phyloP scores from a whole-genome alignment of 2,888 invertebrate genomes.

The Ophonus ardosiacus region DNA sequence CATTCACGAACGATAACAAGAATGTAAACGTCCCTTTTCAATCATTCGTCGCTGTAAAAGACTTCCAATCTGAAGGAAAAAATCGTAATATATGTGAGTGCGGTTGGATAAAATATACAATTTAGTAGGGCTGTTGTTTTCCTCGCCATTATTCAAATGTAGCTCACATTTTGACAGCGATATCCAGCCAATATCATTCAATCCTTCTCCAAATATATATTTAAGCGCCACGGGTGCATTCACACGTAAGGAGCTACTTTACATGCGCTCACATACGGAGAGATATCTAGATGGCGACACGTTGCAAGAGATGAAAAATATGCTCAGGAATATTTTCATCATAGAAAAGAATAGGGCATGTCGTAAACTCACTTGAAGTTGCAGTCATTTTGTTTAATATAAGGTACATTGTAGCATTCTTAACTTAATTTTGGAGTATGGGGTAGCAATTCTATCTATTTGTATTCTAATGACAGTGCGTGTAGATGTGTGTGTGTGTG shows the following conservation, averaged over 20 bases:
- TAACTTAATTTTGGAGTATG: no score
- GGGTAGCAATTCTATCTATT: no score
- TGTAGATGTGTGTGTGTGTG: no score
- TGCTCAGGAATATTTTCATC: neutral
- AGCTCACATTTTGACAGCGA: slow-evolving; percentile 23
- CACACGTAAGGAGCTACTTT: slow-evolving; percentile 28
- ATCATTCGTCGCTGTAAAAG: neutral
- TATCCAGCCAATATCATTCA: slow-evolving; percentile 40
- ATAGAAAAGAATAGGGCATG: neutral
- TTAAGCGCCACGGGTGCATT: slow-evolving; percentile 24
- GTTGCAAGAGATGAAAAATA: neutral
- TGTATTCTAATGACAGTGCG: no score
- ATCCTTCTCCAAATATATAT: slow-evolving; percentile 33
- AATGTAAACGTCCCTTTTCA: neutral
- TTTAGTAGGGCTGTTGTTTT: slow-evolving; percentile 2
- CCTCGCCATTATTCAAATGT: slow-evolving; percentile 32
- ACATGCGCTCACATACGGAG: slow-evolving; percentile 3
- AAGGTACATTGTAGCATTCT: no score
- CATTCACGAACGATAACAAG: neutral
- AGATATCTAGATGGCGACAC: neutral
- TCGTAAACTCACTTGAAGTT: neutral
- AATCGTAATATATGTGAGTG: slow-evolving; percentile 15
- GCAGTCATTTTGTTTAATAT: no score
- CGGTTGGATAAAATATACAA: slow-evolving; percentile 19
- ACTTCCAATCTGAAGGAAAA: neutral